Conservation (phyloP, 2,797 vertebrate genomes). For the Epinephelus coioides region DNA sequence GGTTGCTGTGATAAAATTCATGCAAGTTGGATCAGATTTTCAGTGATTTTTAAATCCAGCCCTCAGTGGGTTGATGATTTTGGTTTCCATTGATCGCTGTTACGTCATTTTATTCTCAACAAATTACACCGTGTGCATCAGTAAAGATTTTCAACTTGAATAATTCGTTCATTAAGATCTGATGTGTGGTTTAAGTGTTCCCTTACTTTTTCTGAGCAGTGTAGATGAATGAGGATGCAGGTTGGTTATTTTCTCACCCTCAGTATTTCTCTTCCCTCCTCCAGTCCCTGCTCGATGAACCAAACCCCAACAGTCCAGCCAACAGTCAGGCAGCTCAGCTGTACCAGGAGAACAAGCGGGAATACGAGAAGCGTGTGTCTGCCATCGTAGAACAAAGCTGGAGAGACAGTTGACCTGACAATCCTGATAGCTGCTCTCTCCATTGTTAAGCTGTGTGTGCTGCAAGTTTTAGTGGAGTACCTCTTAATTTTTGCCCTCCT, state of each 20-base stretch:
- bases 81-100: too few relatives aligned
- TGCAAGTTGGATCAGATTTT: too few relatives aligned
- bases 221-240: too few relatives aligned
- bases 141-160: too few relatives aligned
- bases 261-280: background rate
- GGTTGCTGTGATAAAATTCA: too few relatives aligned
- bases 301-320: conserved; percentile 98
- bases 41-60: too few relatives aligned
- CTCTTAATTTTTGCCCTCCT: conserved; percentile 57
- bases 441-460: conserved; percentile 71
- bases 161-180: too few relatives aligned
- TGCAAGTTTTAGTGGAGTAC: conserved; percentile 79
- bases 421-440: conserved; percentile 53
- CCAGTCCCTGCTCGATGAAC: conserved; percentile 98
- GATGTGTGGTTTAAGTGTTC: too few relatives aligned
- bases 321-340: conserved; percentile 99
- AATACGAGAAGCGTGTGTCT: conserved; percentile 98
- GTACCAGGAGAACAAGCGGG: conserved; percentile 99
- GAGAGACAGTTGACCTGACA: conserved; percentile 95
- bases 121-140: too few relatives aligned
- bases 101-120: too few relatives aligned
- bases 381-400: conserved; percentile 99
- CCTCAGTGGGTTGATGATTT: too few relatives aligned
- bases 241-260: conserved; percentile 3
- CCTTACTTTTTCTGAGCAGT: too few relatives aligned